These are phyloP conservation scores for Halictus rubicundus DNA, from an alignment of 1,140 invertebrate genomes.

Conservation along the genomic window DNA sequence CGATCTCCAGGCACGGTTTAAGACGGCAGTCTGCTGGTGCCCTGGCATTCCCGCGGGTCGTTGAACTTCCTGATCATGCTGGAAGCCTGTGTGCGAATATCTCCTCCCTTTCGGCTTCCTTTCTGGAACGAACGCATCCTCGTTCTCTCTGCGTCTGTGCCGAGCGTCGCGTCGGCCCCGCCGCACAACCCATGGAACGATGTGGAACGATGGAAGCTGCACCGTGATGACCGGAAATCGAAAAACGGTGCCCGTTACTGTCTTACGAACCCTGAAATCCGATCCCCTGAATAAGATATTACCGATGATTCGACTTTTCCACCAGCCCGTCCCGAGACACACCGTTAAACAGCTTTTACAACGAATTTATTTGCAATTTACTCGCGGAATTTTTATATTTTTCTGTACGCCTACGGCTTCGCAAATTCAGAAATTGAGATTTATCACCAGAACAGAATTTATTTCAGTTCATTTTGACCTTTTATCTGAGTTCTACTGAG, in stretches of 20 bases:
- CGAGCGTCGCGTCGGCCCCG: not conserved
- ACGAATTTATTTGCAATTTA: too few relatives aligned
- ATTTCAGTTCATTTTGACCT: too few relatives aligned
- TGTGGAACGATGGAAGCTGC: not conserved
- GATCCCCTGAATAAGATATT: too few relatives aligned
- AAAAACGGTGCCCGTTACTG: not conserved
- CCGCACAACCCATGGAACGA: constrained; percentile 12
- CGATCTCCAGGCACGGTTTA: constrained; percentile 60
- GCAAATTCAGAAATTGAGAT: too few relatives aligned
- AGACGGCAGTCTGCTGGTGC: constrained; percentile 65
- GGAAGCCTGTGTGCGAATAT: constrained; percentile 49
- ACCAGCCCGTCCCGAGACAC: too few relatives aligned
- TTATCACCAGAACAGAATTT: too few relatives aligned
- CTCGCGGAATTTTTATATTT: too few relatives aligned
- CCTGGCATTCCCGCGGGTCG: constrained; percentile 66
- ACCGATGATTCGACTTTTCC: too few relatives aligned
- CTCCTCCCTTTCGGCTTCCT: constrained; percentile 56
- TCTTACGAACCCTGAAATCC: not conserved
- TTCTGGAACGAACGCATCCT: constrained; percentile 48
- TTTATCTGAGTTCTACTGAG: too few relatives aligned
- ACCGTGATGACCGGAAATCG: not conserved
- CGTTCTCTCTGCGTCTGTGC: constrained; percentile 12
- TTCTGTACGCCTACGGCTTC: too few relatives aligned
- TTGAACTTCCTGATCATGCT: constrained; percentile 61
- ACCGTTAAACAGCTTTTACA: too few relatives aligned